A percentile compares a stretch with the other conserved stretches of the same genome.
These are phyloP conservation scores for Vesta saturnalis DNA, from an alignment of 2,888 invertebrate genomes.

Conservation along the genomic window DNA sequence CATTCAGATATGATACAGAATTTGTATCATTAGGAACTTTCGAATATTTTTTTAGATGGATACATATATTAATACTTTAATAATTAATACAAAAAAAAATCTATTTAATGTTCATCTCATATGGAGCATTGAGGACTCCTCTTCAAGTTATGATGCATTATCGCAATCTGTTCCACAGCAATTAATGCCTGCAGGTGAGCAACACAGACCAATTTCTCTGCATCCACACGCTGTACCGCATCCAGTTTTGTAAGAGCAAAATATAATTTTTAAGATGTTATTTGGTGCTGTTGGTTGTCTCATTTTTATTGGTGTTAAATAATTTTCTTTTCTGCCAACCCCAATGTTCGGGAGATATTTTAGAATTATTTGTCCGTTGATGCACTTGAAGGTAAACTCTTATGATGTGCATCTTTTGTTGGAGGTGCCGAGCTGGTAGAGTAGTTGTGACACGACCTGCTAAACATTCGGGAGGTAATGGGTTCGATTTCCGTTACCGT, in stretches of 20 bases:
- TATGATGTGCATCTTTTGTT: slow-evolving; percentile 32
- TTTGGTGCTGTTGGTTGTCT: slow-evolving; percentile 1
- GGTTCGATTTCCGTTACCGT: no score
- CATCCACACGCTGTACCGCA: slow-evolving; percentile 8
- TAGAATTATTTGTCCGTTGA: slow-evolving; percentile 40
- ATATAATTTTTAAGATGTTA: neutral
- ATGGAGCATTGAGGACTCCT: neutral
- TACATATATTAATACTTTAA: no score
- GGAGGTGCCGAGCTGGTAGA: slow-evolving; percentile 37
- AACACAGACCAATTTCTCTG: slow-evolving; percentile 10
- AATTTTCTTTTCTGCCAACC: slow-evolving; percentile 10
- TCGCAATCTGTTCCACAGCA: slow-evolving; percentile 16
- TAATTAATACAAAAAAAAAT: slow-evolving; percentile 8
- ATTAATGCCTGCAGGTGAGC: slow-evolving; percentile 15
- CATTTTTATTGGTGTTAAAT: neutral
- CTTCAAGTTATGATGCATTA: slow-evolving; percentile 1
- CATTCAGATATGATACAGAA: no score
- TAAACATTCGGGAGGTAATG: no score
- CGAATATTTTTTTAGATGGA: no score
- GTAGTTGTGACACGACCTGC: no score
- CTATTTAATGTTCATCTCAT: slow-evolving; percentile 8
- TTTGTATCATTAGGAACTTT: no score
- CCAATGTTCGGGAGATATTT: slow-evolving; percentile 38
- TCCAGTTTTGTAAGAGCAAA: slow-evolving; percentile 7
- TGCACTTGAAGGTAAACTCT: slow-evolving; percentile 17